Conservation (phyloP, 2,888 invertebrate genomes). For the Notodonta dromedarius region DNA sequence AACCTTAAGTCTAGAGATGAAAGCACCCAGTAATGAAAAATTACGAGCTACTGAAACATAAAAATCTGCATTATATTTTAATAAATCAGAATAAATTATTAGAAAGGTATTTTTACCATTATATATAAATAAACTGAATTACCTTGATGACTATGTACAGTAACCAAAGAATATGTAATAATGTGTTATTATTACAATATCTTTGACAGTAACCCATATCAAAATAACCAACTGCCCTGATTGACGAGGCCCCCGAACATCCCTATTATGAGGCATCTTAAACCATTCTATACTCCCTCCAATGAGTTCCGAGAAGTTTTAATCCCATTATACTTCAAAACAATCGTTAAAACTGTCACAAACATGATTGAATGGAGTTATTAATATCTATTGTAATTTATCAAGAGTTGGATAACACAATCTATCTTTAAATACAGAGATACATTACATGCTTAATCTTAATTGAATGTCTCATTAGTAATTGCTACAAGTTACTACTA, state of each 20-base stretch:
- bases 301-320: background rate
- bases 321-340: background rate
- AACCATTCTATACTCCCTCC: background rate
- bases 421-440: background rate
- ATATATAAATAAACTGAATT: too few species aligned
- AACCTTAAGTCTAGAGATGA: too few species aligned
- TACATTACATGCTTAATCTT: background rate
- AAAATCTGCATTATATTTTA: background rate
- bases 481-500: too few species aligned
- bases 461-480: background rate
- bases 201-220: background rate
- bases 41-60: background rate
- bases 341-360: background rate
- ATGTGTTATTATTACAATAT: too few species aligned
- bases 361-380: background rate
- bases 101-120: too few species aligned
- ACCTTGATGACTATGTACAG: background rate
- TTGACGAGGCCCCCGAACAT: background rate
- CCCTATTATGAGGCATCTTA: too few species aligned
- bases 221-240: background rate
- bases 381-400: background rate
- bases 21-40: background rate
- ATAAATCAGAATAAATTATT: too few species aligned
- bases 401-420: background rate
- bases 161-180: too few species aligned